Evolutionary conservation across 2,888 invertebrate species (phyloP).

Genomic region (Hoplodrina ambigua): DNA sequence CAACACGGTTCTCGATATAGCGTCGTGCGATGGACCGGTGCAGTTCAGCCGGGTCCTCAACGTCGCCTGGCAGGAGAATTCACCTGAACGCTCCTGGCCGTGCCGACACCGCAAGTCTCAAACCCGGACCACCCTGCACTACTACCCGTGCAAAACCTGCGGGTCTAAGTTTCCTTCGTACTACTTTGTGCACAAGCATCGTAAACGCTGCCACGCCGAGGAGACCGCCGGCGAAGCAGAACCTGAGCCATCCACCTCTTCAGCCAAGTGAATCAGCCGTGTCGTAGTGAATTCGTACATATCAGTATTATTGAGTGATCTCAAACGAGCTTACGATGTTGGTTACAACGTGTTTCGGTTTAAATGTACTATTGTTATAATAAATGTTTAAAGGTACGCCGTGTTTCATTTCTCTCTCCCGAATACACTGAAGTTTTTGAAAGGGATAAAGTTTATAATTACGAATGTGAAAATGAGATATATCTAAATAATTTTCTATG

Average conservation of each 20-base stretch:
- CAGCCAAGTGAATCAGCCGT: slow-evolving; percentile 70
- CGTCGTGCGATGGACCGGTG: slow-evolving; percentile 97
- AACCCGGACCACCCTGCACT: slow-evolving; percentile 93
- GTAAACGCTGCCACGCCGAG: slow-evolving; percentile 95
- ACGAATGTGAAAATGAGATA: slow-evolving; percentile 9
- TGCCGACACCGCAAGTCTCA: slow-evolving; percentile 96
- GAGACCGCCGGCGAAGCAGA: slow-evolving; percentile 74
- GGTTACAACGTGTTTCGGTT: slow-evolving; percentile 65
- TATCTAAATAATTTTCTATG: slow-evolving; percentile 18
- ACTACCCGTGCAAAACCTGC: slow-evolving; percentile 98
- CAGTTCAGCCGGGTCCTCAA: slow-evolving; percentile 95
- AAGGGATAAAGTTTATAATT: slow-evolving; percentile 66
- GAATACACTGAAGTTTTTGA: slow-evolving; percentile 31
- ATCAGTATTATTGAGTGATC: slow-evolving; percentile 76
- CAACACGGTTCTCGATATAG: slow-evolving; percentile 94
- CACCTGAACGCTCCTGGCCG: slow-evolving; percentile 93
- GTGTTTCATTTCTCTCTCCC: slow-evolving; percentile 56
- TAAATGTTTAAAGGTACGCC: slow-evolving; percentile 63
- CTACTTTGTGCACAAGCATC: slow-evolving; percentile 97
- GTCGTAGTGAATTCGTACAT: slow-evolving; percentile 72
- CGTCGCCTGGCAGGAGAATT: slow-evolving; percentile 92
- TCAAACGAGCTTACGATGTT: slow-evolving; percentile 72
- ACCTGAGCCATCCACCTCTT: slow-evolving; percentile 60
- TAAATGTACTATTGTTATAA: slow-evolving; percentile 67
- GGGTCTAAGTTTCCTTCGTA: slow-evolving; percentile 98